Evolutionary conservation across 1,140 invertebrate genomes (phyloP), one percentile per base, ranked within the genome.

Genomic region (Psilanteris sp.): DNA sequence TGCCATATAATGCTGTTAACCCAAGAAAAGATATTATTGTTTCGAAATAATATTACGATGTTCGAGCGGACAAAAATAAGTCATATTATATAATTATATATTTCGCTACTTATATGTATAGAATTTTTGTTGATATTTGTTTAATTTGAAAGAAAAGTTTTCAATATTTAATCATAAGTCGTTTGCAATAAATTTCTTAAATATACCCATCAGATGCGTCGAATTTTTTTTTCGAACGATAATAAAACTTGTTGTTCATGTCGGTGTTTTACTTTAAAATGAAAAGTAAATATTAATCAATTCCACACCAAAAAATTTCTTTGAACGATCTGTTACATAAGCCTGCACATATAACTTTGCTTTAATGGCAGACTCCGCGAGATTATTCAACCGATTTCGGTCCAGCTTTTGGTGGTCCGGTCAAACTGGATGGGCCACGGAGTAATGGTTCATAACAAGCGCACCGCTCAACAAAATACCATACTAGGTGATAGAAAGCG

Each of bases 401-500:
- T 27, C 9, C 36, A 44, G 34, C 36, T 71, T 71, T 46, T 3
- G 66, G 41, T 11, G 34, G 37, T 16, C 14, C 36, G 34, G 31
- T 22, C 37, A 54, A 61, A 71, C 37, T 48, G 54, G 54, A 71
- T 46, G 26, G 9, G 20, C 43, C 26, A 39, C 34, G 11, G n/a
- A 50, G 16, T 15, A 54, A 59, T 26, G 24, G 31, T 27, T 43
- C 31, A 36, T 55, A 44, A 68, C 54, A 29, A 43, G 24, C 34
- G 8, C 26, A 26, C 14, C 36, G 26, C 24, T 29, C 32, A 24
- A 41, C 6, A 13, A 59, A 54, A 64, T 32, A 43, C 57, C 70
- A 57, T 73, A 57, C 52, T 24, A 13, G 70, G 41, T 50, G 27
- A 66, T 73, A 73, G 70, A 73, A 73, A 73, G 70, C 32, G 54